Evolutionary conservation across 2,888 invertebrate genomes (phyloP), one percentile per base, ranked within the genome.

Genomic region (Dicycla oo): DNA sequence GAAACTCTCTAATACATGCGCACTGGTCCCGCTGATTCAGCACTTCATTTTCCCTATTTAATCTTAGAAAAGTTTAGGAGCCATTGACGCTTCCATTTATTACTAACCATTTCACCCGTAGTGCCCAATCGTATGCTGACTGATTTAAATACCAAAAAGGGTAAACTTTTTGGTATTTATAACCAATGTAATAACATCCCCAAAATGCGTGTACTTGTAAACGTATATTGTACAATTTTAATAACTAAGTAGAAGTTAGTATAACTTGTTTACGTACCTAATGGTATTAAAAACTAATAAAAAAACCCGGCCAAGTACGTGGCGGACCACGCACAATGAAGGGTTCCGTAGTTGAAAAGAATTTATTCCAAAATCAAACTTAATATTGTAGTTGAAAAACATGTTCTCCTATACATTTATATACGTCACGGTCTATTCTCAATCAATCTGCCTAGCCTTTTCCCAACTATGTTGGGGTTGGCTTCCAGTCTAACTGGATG

Each of bases 1-100:
- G 87, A 90, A 88, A 91, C 90, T 89, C 86, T 89, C 87, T 92
- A 91, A 92, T 91, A 88, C 88, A 91, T 89, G 89, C 88, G 87
- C 86, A 78, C 79, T 81, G 75, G 56, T 78, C 71, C 73, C 64
- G 62, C 80, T 83, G 80, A 80, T 74, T 85, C 81, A 80, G 82
- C 80, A 80, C 67, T 73, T 53, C 56, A 69, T 75, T 85, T 81
- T 71, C 61, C 61, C 38, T 61, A 45, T 77, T 71, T 70, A 70
- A 72, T 77, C 62, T 62, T 18, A 61, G n/a, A 49, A 66, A 78
- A 60, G 61, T 69, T 54, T 40, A 38, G 20, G 30, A 43, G 6
- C 53, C 49, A 23, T 30, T 47, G 34, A 43, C 20, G 30, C 45
- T 69, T 65, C 20, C 23, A 53, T 75, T 78, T 53, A 53, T 51